Evolutionary conservation across 1,140 invertebrate genomes (phyloP).

Genomic region (Zophobas morio): DNA sequence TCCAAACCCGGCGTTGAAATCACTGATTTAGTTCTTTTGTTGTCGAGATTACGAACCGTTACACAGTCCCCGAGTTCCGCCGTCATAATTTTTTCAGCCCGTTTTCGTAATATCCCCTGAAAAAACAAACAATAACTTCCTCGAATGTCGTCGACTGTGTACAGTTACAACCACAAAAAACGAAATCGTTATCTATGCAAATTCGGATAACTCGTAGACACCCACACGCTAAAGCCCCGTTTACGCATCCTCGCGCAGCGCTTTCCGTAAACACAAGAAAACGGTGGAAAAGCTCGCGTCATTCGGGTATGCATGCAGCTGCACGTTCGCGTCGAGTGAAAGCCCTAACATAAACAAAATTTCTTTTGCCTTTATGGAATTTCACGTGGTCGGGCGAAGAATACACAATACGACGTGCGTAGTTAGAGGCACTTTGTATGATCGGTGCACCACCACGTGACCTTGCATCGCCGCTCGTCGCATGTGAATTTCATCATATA

Average conservation of each 20-base stretch:
- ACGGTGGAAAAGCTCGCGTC: not conserved
- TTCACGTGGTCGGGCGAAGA: slow-evolving; percentile 14
- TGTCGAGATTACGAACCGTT: too few relatives aligned
- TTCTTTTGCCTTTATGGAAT: slow-evolving; percentile 38
- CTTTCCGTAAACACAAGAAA: not conserved
- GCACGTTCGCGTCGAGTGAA: slow-evolving; percentile 7
- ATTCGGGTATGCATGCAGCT: slow-evolving; percentile 8
- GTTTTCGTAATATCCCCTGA: too few relatives aligned
- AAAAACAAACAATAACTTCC: too few relatives aligned
- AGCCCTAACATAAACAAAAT: slow-evolving; percentile 34
- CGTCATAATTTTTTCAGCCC: too few relatives aligned
- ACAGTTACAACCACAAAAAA: too few relatives aligned
- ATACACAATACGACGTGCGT: slow-evolving; percentile 14
- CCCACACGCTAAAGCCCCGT: too few relatives aligned
- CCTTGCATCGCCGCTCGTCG: slow-evolving; percentile 31
- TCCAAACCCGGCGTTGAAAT: too few relatives aligned
- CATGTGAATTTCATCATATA: slow-evolving; percentile 43
- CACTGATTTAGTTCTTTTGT: too few relatives aligned
- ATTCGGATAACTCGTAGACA: too few relatives aligned
- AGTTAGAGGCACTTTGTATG: slow-evolving; percentile 33
- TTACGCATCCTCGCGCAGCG: not conserved
- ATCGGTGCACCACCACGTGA: slow-evolving; percentile 14
- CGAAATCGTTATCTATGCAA: too few relatives aligned
- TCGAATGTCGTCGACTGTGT: too few relatives aligned
- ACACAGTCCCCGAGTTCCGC: too few relatives aligned